Conservation (phyloP, 2,888 invertebrate genomes). For the Imbricaverruca yamaguchii region DNA sequence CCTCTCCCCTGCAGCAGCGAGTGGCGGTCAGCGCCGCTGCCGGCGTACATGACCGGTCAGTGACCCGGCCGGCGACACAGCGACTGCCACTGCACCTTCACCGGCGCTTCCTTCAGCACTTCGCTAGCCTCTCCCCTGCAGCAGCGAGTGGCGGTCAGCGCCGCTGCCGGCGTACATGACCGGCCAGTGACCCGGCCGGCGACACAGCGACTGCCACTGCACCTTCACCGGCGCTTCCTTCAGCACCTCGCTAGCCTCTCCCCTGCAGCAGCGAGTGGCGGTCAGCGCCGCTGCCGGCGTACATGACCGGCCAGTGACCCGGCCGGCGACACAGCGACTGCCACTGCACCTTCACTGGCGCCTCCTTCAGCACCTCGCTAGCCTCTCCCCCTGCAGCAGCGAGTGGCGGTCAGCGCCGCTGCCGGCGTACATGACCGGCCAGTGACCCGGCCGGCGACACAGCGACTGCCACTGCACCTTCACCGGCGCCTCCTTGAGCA, state of each 20-base stretch:
- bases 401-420: background rate
- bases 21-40: background rate
- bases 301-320: too few relatives aligned
- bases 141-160: conserved; percentile 11
- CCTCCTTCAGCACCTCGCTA: conserved; percentile 41
- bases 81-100: conserved; percentile 60
- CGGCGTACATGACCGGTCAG: too few relatives aligned
- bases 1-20: conserved; percentile 54
- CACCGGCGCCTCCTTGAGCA: conserved; percentile 52
- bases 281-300: background rate
- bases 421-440: background rate
- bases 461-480: conserved; percentile 57
- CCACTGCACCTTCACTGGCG: conserved; percentile 62
- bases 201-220: conserved; percentile 55
- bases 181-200: too few relatives aligned
- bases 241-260: conserved; percentile 56
- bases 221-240: conserved; percentile 65
- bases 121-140: conserved; percentile 61
- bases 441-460: too few relatives aligned
- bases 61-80: conserved; percentile 54
- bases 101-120: conserved; percentile 57
- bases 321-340: conserved; percentile 56
- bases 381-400: conserved; percentile 55
- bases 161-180: background rate
- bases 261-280: conserved; percentile 48